Base-by-base conservation (phyloP, 2,888 invertebrate species). In the Macrophya alboannulata region DNA sequence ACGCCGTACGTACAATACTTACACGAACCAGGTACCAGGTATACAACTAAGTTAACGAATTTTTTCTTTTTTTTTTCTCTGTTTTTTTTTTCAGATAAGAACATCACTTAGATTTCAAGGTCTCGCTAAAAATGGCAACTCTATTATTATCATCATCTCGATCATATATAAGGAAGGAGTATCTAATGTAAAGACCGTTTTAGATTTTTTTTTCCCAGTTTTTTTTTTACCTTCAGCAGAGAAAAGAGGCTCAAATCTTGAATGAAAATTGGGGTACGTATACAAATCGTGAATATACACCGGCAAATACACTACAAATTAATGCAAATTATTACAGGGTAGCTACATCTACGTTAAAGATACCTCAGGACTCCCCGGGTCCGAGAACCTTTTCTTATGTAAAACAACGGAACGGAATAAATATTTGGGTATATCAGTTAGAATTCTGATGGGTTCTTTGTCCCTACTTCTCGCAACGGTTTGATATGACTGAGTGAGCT, bases 311-410 rank as follows among this genome's bases (percentile, higher is more conserved):
- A 25, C 48, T 51, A 31, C 76, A 51, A 76, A 76, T 76, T 51
- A 76, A 76, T 76, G 76, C 76, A 76, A 51, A 76, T 76, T 51
- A 76, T 76, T 25, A 4, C 15, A 31, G 10, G 31, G 4, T 21
- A n/a, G 68, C 31, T 31, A 3, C 31, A n/a, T n/a, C 31, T 71
- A 31, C 48, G 72, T 6, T 5, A n/a, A 21, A 72, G 21, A 72
- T 43, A 43, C 8, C 40, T 72, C 31, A 6, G 8, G n/a, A 43
- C 6, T 40, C 10, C 43, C 10, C 43, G 43, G 25, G 65, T 6
- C 31, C 72, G 10, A 2, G 43, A n/a, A 76, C 51, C 76, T 76
- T 76, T 76, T 76, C 51, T 76, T 31, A 76, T 76, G 51, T 51
- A 76, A 48, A 76, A 76, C 76, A 76, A 25, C 4, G 31, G 4